Conservation (phyloP, 2,888 invertebrate species). For the Iselma pallidipennis region DNA sequence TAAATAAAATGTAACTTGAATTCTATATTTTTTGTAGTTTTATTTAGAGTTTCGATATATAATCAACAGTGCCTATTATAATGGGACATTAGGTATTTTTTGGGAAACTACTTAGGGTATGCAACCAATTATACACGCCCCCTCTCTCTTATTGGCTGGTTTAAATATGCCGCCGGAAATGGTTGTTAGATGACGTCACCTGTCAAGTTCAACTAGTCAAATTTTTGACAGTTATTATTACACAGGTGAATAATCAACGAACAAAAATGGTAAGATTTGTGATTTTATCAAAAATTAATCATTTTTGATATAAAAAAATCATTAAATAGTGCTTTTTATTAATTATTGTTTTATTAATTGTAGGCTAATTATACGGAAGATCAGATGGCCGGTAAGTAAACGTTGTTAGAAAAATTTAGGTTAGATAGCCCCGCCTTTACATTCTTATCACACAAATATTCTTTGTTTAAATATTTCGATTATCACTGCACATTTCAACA, state of each 20-base stretch:
- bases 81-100: too few species aligned
- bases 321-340: not conserved
- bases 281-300: not conserved
- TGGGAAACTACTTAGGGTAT: too few species aligned
- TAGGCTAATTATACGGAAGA: conserved; percentile 89
- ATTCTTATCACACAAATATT: conserved; percentile 24
- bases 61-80: too few species aligned
- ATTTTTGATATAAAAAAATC: not conserved
- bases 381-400: conserved; percentile 86
- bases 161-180: not conserved
- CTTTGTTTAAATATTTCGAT: conserved; percentile 42
- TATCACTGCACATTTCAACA: conserved; percentile 24
- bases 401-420: conserved; percentile 47
- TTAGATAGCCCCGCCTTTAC: conserved; percentile 54
- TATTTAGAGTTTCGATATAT: too few species aligned
- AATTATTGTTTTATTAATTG: conserved; percentile 47
- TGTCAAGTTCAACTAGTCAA: not conserved
- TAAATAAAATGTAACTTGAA: too few species aligned
- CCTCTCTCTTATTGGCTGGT: too few species aligned
- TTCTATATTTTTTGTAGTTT: too few species aligned
- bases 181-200: not conserved
- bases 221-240: not conserved
- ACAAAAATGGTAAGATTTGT: not conserved
- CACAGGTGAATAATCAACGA: not conserved
- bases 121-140: not conserved